A percentile compares a stretch with the other conserved stretches of the same genome.
phyloP scores from a whole-genome alignment of 2,888 invertebrate genomes.

The Chymomyza caudatula region DNA sequence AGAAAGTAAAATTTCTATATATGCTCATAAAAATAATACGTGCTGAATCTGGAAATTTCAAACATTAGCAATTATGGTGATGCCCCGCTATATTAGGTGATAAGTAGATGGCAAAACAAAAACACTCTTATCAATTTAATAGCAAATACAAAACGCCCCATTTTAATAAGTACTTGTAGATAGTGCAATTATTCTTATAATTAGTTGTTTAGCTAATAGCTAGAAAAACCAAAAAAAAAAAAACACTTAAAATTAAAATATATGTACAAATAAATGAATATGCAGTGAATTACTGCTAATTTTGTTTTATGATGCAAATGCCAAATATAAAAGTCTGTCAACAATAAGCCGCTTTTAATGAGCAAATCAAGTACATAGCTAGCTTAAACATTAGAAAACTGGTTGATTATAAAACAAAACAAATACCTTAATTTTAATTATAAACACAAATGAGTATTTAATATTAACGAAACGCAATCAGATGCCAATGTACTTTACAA shows the following conservation, averaged over 20 bases:
- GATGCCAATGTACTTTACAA: neutral
- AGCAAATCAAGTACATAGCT: neutral
- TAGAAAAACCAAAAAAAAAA: neutral
- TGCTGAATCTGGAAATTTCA: no score
- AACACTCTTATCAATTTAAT: neutral
- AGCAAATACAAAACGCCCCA: neutral
- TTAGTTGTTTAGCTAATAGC: neutral
- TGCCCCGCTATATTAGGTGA: no score
- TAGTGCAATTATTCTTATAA: neutral
- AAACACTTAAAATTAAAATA: neutral
- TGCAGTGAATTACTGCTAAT: neutral
- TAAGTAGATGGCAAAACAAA: neutral
- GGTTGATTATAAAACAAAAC: neutral
- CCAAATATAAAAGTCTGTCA: neutral
- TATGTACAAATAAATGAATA: neutral
- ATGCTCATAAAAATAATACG: no score
- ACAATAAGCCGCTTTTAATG: neutral
- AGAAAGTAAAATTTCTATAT: no score
- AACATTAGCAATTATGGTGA: no score
- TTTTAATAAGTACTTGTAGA: neutral
- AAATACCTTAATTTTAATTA: neutral
- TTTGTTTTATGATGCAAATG: neutral
- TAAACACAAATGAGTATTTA: neutral
- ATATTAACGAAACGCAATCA: conserved; percentile 2
- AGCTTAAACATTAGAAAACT: neutral